Evolutionary conservation across 2,797 vertebrate genomes (phyloP).

Genomic region (Helarctos malayanus): DNA sequence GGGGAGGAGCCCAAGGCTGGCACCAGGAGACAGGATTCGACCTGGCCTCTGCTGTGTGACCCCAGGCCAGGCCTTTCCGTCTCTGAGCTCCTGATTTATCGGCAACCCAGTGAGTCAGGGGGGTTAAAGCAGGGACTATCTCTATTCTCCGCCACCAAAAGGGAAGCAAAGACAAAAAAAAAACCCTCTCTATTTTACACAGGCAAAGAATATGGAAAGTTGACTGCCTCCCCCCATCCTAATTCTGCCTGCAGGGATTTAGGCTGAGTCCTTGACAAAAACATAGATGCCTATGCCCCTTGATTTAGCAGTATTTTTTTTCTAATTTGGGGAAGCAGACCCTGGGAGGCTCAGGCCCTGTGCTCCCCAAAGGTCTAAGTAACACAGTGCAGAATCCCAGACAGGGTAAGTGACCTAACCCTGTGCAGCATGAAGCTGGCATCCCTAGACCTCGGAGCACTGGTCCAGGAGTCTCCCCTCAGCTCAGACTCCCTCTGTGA

Average conservation of each 20-base stretch:
- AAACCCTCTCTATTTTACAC: not conserved
- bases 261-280: not conserved
- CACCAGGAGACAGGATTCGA: not conserved
- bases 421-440: not conserved
- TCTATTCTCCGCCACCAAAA: not conserved
- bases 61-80: not conserved
- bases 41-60: not conserved
- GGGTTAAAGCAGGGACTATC: not conserved
- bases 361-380: not conserved
- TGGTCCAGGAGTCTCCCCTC: not conserved
- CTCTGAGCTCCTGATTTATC: not conserved
- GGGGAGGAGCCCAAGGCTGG: not conserved
- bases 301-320: not conserved
- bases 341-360: not conserved
- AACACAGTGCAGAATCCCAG: not conserved
- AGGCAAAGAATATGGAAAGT: not conserved
- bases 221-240: not conserved
- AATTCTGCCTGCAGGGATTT: not conserved
- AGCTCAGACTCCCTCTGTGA: constrained; percentile 18
- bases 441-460: not conserved
- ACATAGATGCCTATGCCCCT: not conserved
- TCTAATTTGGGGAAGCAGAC: not conserved
- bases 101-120: not conserved
- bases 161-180: not conserved
- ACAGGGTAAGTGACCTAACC: not conserved